These are phyloP conservation scores for Tenodera sinensis DNA, from an alignment of 2,888 invertebrate species.

Conservation along the genomic window DNA sequence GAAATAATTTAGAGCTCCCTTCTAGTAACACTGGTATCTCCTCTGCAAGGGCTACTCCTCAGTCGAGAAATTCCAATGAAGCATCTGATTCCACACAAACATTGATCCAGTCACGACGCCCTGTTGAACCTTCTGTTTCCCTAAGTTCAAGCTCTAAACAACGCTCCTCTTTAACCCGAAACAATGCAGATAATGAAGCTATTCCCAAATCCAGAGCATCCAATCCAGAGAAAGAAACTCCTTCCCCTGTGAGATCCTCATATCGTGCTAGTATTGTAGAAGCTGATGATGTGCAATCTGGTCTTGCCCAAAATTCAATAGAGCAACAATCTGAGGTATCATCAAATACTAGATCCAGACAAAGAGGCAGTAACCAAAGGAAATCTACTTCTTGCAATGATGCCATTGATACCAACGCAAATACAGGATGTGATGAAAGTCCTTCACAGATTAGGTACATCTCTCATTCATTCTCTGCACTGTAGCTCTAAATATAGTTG, in stretches of 20 bases:
- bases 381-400: constrained; percentile 22
- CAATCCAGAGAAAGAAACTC: neutral
- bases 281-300: constrained; percentile 1
- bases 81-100: neutral
- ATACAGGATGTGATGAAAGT: constrained; percentile 23
- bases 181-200: neutral
- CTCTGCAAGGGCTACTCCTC: neutral
- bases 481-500: neutral
- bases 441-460: constrained; percentile 24
- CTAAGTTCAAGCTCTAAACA: neutral
- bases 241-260: neutral
- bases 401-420: constrained; percentile 21
- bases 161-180: neutral
- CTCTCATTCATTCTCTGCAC: neutral
- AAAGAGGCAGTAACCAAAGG: constrained; percentile 16
- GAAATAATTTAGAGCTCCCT: neutral
- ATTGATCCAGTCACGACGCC: neutral
- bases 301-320: constrained; percentile 28
- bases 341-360: constrained; percentile 13
- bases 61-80: neutral
- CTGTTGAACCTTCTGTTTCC: neutral
- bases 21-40: neutral
- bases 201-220: neutral
- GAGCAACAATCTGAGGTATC: constrained; percentile 17
- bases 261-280: neutral